Base-by-base conservation (phyloP, 1,140 invertebrate species). In the Teleogryllus occipitalis region DNA sequence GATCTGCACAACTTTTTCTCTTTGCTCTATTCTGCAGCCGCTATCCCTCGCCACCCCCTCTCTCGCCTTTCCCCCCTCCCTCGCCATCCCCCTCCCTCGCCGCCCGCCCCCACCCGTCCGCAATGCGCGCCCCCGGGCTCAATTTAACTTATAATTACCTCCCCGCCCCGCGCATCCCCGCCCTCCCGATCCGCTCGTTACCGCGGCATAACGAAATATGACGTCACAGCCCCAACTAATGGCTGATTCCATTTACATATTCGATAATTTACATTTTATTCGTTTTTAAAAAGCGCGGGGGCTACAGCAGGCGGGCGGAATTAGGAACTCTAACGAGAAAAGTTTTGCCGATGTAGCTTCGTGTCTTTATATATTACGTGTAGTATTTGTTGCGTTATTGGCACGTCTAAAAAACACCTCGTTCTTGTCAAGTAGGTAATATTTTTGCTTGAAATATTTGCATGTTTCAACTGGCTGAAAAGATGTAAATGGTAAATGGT, bases 71-170 rank as follows among this genome's bases (percentile, higher is more conserved):
- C 7, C 18, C 0, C 54, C 18, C 7, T 1, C 54, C 18, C 18
- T 65, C 54, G 7, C 10, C 54, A 10, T 65, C 54, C 7, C 54
- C 10, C 54, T 7, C 7, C 54, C 54, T 7, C 54, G 2, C 7
- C 27, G 18, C 54, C 54, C 18, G 2, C 54, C 7, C 10, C 18
- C 54, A 2, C 3, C 18, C 18, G 0, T 7, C 54, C 54, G 10
- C 54, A 3, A 2, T 3, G 10, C 54, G 18, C 54, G 10, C 54
- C 54, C 54, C 54, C 10, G 10, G 18, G 54, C 54, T 65, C 54
- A 65, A 65, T 65, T 65, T 65, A 65, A 65, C 54, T 65, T 65
- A 65, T 65, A 65, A 65, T 65, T 65, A 65, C 54, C 54, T 65
- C 54, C 18, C 54, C 54, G 10, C 54, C 18, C 54, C 54, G 54